Base-by-base conservation (phyloP, 2,113 vertebrate genomes). In the Epinephelus moara region DNA sequence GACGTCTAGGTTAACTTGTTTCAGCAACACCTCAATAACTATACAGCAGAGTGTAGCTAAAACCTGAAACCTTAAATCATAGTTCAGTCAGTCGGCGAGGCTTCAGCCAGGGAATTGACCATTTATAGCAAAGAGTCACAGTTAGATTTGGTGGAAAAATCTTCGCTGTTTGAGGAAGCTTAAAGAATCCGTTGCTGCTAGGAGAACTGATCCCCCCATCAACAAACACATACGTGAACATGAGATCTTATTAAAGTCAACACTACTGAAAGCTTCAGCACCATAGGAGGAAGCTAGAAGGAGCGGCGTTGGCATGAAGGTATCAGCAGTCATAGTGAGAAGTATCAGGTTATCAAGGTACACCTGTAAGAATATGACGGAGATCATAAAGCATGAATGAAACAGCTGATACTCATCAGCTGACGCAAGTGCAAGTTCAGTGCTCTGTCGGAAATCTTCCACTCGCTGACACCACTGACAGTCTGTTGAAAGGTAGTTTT, bases 41-140 rank as follows among this genome's bases (percentile, higher is more conserved):
- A 13, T 45, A 53, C 60, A 30, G 42, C 52, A 69, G 37, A 25
- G 25, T n/a, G 55, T 1, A 25, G 23, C n/a, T 14, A n/a, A 18
- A 15, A 53, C 33, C 27, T 40, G 23, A 69, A 18, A 6, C 45
- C 23, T 42, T 47, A 25, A 45, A 15, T 49, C 53, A 21, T 14
- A 27, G 21, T 25, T 56, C 73, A 64, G 57, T 21, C 56, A 49
- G 61, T 67, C 63, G 56, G 62, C 49, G 19, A 70, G 12, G 12
- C 73, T 23, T 21, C 42, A n/a, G 23, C 18, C 19, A 25, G 40
- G 33, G 25, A 69, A 25, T 2, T 81, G 37, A 74, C 84, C 76
- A 81, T 90, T 87, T 86, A 80, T 85, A 90, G 90, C 25, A 79
- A 80, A 64, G 53, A 37, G 12, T 62, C 6, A 3, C 15, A 13